A percentile compares a stretch with the other conserved stretches of the same genome.
These are phyloP conservation scores for Falco peregrinus DNA, from an alignment of 2,797 vertebrate species.

Conservation along the genomic window DNA sequence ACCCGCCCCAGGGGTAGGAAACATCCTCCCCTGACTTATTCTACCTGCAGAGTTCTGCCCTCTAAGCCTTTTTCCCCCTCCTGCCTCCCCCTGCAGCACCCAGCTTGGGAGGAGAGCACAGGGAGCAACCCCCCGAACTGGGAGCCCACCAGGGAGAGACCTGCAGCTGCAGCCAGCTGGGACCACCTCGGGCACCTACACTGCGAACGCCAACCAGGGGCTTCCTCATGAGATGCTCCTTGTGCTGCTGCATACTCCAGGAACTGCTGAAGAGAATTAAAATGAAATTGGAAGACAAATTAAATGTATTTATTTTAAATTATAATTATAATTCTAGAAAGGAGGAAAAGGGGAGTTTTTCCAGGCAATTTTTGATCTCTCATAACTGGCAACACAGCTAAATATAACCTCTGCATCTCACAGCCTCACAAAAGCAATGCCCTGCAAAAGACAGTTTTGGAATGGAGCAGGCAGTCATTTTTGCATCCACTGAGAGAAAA, in stretches of 20 bases:
- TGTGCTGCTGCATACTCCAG: not conserved
- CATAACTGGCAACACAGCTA: not conserved
- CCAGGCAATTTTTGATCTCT: not conserved
- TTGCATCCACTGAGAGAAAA: not conserved
- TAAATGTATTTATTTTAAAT: not conserved
- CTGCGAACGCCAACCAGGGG: accelerated
- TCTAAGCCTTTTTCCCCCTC: not conserved
- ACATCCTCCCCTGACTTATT: not conserved
- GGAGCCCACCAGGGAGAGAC: not conserved
- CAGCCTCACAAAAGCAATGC: not conserved
- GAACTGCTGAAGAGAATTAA: not conserved
- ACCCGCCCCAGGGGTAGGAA: not conserved
- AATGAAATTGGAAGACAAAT: not conserved
- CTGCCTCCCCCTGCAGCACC: not conserved
- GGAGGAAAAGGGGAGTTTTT: not conserved
- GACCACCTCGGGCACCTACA: not conserved
- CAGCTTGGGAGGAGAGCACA: not conserved
- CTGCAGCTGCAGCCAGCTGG: not conserved
- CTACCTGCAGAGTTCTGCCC: not conserved
- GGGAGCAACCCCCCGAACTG: accelerated
- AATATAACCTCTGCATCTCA: not conserved
- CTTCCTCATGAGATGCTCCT: accelerated
- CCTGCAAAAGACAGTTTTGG: not conserved
- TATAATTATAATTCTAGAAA: not conserved
- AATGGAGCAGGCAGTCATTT: not conserved